Evolutionary conservation across 2,888 invertebrate species (phyloP).

Genomic region (Leptura quadrifasciata): DNA sequence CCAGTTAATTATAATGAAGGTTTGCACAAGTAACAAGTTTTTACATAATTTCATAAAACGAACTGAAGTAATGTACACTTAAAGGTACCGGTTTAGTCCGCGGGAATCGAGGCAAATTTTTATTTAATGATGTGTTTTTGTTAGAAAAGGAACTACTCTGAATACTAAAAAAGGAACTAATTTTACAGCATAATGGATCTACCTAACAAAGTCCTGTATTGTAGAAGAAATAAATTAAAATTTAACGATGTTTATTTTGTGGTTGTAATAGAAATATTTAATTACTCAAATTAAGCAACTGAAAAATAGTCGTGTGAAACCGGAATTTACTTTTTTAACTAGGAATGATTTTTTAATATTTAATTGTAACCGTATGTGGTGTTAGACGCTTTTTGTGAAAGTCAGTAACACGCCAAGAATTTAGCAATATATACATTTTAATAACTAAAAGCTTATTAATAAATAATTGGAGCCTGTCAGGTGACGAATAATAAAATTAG

Average conservation of each 20-base stretch:
- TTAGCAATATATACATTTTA: too few relatives aligned
- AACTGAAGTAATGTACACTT: conserved; percentile 31
- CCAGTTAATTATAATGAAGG: conserved; percentile 47
- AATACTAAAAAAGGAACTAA: conserved; percentile 38
- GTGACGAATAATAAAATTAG: too few relatives aligned
- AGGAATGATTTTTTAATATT: neutral
- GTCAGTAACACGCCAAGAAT: too few relatives aligned
- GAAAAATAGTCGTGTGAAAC: conserved; percentile 7
- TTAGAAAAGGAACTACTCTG: conserved; percentile 23
- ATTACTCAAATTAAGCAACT: neutral
- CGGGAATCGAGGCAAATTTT: conserved; percentile 41
- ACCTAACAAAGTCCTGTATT: conserved; percentile 11
- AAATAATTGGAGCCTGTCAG: too few relatives aligned
- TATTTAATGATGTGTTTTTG: conserved; percentile 41
- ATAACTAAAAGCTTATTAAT: too few relatives aligned
- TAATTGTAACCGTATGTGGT: neutral
- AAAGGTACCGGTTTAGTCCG: conserved; percentile 37
- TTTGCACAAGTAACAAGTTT: conserved; percentile 46
- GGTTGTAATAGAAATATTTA: conserved; percentile 9
- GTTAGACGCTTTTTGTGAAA: neutral
- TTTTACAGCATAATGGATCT: conserved; percentile 24
- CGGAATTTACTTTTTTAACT: conserved; percentile 1
- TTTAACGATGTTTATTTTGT: conserved; percentile 24
- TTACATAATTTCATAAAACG: conserved; percentile 38
- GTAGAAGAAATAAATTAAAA: conserved; percentile 28